phyloP scores from a whole-genome alignment of 2,888 invertebrate species.

The Tachina fera region DNA sequence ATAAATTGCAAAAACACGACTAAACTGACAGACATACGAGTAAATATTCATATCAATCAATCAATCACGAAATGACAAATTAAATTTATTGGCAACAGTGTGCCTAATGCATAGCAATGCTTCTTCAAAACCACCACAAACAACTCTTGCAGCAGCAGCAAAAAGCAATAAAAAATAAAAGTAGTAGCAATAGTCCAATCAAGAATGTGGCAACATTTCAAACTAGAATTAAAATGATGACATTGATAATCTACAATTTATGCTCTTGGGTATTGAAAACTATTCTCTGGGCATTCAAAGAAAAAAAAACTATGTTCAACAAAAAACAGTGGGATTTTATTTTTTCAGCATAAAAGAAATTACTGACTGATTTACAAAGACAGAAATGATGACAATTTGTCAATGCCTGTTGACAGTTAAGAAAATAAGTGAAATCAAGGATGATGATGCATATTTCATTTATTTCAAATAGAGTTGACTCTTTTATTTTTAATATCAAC shows the following conservation, averaged over 20 bases:
- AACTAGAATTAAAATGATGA: conserved; percentile 58
- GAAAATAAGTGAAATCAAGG: conserved; percentile 26
- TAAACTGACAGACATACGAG: background rate
- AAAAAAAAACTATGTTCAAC: background rate
- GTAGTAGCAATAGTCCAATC: background rate
- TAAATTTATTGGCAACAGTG: conserved; percentile 63
- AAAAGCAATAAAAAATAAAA: background rate
- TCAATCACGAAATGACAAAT: conserved; percentile 67
- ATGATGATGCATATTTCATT: background rate
- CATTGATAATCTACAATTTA: conserved; percentile 62
- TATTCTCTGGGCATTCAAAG: conserved; percentile 24
- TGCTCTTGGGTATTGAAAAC: conserved; percentile 50
- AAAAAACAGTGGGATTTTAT: conserved; percentile 26
- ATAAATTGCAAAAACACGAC: background rate
- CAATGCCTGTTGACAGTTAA: conserved; percentile 56
- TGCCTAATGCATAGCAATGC: conserved; percentile 15
- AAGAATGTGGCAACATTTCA: conserved; percentile 46
- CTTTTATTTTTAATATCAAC: no score
- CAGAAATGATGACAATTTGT: conserved; percentile 68
- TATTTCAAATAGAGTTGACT: no score
- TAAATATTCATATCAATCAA: conserved; percentile 57
- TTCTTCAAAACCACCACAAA: background rate
- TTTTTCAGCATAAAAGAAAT: conserved; percentile 35
- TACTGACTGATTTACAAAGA: conserved; percentile 62
- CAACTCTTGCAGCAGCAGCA: background rate